These are phyloP conservation scores for Coenonympha arcania DNA, from an alignment of 2,888 invertebrate species.

Conservation along the genomic window DNA sequence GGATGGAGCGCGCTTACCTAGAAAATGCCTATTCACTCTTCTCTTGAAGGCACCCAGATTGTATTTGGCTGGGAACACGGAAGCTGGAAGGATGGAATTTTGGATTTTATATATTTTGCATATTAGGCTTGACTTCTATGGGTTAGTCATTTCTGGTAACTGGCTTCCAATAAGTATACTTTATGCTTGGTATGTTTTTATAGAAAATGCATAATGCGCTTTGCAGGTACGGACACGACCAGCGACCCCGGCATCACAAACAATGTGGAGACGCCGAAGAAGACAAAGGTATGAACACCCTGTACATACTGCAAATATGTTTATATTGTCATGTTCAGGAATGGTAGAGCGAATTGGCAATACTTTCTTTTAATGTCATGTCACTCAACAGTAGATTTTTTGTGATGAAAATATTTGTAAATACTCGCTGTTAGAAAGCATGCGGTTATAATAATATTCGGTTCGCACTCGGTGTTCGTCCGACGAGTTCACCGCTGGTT, in stretches of 20 bases:
- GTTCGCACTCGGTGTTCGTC: slow-evolving; percentile 28
- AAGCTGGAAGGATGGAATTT: no score
- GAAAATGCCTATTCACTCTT: no score
- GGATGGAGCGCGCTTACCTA: no score
- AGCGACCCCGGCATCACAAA: slow-evolving; percentile 66
- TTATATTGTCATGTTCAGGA: slow-evolving; percentile 39
- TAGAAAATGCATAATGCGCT: background rate
- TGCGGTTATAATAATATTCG: slow-evolving; percentile 41
- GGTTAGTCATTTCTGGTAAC: no score
- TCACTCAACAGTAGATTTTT: slow-evolving; percentile 36
- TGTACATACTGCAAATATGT: slow-evolving; percentile 15
- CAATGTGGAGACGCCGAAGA: slow-evolving; percentile 68
- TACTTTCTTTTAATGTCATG: slow-evolving; percentile 20
- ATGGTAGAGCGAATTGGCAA: slow-evolving; percentile 42
- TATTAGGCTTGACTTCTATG: no score
- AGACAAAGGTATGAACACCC: slow-evolving; percentile 56
- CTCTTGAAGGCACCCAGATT: no score
- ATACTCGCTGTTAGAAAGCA: slow-evolving; percentile 57
- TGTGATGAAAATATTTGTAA: slow-evolving; percentile 54
- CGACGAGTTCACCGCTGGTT: slow-evolving; percentile 14
- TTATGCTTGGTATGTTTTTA: background rate
- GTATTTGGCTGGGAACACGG: no score
- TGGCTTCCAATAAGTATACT: no score
- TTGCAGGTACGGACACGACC: slow-evolving; percentile 67
- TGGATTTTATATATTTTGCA: no score